Percentiles rank a stretch among this genome's conserved stretches.
phyloP scores from a whole-genome alignment of 2,113 vertebrate species.

The Illadopsis cleaveri region DNA sequence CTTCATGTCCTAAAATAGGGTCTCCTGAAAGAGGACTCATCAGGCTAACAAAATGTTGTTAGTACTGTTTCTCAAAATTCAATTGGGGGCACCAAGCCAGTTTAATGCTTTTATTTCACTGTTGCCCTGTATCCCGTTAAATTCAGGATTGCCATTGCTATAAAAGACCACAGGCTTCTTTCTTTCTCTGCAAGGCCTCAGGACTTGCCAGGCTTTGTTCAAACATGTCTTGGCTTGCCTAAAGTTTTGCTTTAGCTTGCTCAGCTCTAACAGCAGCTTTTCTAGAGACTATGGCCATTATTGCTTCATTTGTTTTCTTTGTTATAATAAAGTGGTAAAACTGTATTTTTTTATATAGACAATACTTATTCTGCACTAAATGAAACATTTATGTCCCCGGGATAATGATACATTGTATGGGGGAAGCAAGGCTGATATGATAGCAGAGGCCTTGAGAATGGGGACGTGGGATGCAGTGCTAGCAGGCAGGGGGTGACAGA shows the following conservation, averaged over 20 bases:
- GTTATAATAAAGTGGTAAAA: background rate
- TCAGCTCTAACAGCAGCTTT: background rate
- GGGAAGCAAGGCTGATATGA: background rate
- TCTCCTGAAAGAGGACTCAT: background rate
- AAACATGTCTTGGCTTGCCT: background rate
- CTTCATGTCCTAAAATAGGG: background rate
- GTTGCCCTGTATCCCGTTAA: background rate
- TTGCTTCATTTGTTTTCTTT: background rate
- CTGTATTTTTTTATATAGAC: background rate
- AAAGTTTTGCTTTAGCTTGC: background rate
- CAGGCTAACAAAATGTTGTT: background rate
- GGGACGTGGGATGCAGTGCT: rapidly evolving
- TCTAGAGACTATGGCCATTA: background rate
- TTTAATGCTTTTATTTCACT: background rate
- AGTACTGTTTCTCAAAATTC: background rate
- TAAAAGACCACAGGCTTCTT: background rate
- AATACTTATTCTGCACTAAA: background rate
- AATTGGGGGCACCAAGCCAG: background rate
- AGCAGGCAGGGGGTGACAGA: background rate
- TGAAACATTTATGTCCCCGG: background rate
- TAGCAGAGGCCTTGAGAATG: background rate
- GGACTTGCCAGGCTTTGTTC: background rate
- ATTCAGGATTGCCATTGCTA: background rate
- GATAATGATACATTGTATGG: background rate
- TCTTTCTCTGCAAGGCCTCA: background rate